Base-by-base conservation (phyloP, 2,888 invertebrate species). In the Metellina segmentata region DNA sequence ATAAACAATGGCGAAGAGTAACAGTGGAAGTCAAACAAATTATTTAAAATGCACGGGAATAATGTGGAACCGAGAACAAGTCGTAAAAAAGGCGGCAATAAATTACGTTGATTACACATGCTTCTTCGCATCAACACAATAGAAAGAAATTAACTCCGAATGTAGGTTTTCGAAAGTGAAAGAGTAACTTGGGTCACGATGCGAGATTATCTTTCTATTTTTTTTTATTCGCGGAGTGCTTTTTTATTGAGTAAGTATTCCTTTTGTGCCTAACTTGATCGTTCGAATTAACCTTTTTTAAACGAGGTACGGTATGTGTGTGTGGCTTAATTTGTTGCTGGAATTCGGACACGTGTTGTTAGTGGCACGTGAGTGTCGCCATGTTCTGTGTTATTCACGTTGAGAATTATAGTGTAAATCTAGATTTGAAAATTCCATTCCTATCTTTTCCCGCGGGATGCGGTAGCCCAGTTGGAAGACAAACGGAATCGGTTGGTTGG, bases 61-160 rank as follows among this genome's bases (percentile, higher is more conserved):
- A 79, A 61, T 53, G 61, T 16, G 34, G 61, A 61, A 16, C 34
- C 61, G 6, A 69, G 51, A 71, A 70, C 81, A 81, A 48, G 70
- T 49, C 69, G 79, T 79, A 13, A 79, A 79, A 61, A 34, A 20
- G 19, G 20, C 19, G 81, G 81, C 70, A n/a, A 69, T 81, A 81
- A 81, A 81, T 81, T 81, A 70, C 49, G 48, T 49, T 81, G 81
- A 81, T 81, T 81, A 48, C 81, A 16, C 34, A 81, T 20, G 34
- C 16, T 52, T 52, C 81, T 53, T 48, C 81, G 49, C n/a, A 7
- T 49, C 81, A 9, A 70, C n/a, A 70, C 70, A 81, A 81, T 61
- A 61, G 61, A 61, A 70, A 81, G 61, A 81, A 71, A 81, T 70
- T 71, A 81, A 81, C 49, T 70, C 8, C 9, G 49, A 70, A 70